A percentile compares a stretch with the other conserved stretches of the same genome.
phyloP scores from a whole-genome alignment of 2,888 invertebrate genomes.

The Tromatobia lineatoria region DNA sequence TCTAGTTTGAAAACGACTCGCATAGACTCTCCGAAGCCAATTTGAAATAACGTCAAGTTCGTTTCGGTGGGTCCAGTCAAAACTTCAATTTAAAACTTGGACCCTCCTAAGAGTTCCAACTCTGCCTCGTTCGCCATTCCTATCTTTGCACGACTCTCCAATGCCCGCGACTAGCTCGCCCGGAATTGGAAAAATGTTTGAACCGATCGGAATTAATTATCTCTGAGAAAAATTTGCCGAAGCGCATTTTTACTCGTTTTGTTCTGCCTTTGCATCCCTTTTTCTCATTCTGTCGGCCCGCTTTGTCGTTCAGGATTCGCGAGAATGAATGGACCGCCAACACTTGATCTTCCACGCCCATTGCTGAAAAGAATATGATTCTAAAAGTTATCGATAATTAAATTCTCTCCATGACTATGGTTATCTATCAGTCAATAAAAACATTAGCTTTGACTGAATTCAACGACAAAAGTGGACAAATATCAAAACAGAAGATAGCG shows the following conservation, averaged over 20 bases:
- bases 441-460: not conserved
- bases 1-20: constrained; percentile 53
- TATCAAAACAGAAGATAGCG: not conserved
- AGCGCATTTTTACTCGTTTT: not conserved
- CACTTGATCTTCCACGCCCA: not conserved
- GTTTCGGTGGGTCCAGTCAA: constrained; percentile 82
- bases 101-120: not conserved
- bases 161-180: constrained; percentile 11
- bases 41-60: constrained; percentile 83
- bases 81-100: constrained; percentile 83
- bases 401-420: not conserved
- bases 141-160: constrained; percentile 1
- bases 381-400: constrained; percentile 11
- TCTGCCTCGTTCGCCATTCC: not conserved
- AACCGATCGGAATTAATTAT: constrained; percentile 53
- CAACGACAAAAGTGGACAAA: not conserved
- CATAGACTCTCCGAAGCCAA: constrained; percentile 70
- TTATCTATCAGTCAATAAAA: not conserved
- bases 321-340: not conserved
- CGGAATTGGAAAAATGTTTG: constrained; percentile 56
- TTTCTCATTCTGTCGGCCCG: not conserved
- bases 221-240: constrained; percentile 16
- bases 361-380: not conserved
- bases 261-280: not conserved
- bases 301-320: not conserved